These are phyloP conservation scores for Suricata suricatta DNA, from an alignment of 2,113 vertebrate genomes.

Conservation along the genomic window DNA sequence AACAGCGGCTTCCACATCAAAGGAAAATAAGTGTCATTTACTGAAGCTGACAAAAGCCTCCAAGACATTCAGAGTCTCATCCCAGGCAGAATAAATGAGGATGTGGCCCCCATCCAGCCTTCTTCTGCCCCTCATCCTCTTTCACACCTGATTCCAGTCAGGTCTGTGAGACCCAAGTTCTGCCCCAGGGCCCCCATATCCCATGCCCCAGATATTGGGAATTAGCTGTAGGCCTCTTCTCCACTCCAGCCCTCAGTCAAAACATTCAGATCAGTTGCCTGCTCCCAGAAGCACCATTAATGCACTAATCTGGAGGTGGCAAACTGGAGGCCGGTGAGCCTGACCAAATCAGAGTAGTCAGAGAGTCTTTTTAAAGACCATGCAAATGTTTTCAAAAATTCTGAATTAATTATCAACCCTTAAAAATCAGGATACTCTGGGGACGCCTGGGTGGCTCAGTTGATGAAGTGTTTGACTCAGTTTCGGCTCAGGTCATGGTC, in stretches of 20 bases:
- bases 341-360: not conserved
- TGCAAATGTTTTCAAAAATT: not conserved
- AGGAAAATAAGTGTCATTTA: not conserved
- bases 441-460: too few relatives aligned
- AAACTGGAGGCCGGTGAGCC: not conserved
- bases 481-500: too few relatives aligned
- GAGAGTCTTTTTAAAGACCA: not conserved
- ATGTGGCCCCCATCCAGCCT: not conserved
- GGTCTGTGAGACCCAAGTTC: not conserved
- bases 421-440: not conserved
- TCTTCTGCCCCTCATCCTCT: not conserved
- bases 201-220: fast-evolving
- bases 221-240: not conserved
- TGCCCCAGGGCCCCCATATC: too few relatives aligned
- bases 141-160: not conserved
- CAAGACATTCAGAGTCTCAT: not conserved
- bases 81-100: not conserved
- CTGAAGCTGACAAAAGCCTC: not conserved
- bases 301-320: not conserved
- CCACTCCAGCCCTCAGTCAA: not conserved
- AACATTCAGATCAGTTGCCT: not conserved
- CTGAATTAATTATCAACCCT: not conserved
- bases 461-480: too few relatives aligned
- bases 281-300: not conserved
- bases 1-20: not conserved